A percentile compares a stretch with the other conserved stretches of the same genome.
These are phyloP conservation scores for Eumaeus atala DNA, from an alignment of 1,140 invertebrate species.

Conservation along the genomic window DNA sequence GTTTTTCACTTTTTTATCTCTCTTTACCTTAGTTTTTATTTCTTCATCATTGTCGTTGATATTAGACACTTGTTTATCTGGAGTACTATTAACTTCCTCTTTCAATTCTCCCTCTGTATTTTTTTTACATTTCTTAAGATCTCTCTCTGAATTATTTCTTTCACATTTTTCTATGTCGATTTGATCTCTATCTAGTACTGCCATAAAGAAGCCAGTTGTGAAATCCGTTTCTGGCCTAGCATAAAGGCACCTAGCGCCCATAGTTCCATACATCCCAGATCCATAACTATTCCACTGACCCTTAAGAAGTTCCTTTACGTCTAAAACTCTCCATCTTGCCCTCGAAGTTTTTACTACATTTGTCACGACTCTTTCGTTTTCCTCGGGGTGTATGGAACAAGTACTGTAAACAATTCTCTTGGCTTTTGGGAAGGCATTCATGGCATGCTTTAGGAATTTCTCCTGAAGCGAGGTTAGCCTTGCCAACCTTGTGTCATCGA, in stretches of 20 bases:
- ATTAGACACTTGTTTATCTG: background rate
- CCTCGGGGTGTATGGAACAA: constrained; percentile 91
- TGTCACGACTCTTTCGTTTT: constrained; percentile 93
- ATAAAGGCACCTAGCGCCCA: constrained; percentile 85
- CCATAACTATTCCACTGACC: constrained; percentile 82
- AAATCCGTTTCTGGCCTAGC: constrained; percentile 82
- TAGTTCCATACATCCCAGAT: constrained; percentile 76
- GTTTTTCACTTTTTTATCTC: constrained; percentile 17
- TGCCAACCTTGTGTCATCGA: constrained; percentile 74
- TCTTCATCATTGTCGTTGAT: constrained; percentile 11
- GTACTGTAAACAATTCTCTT: constrained; percentile 95
- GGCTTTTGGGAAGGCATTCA: constrained; percentile 86
- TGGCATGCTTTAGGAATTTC: constrained; percentile 88
- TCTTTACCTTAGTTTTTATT: constrained; percentile 16
- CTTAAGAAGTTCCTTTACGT: constrained; percentile 75
- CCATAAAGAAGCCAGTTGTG: constrained; percentile 96
- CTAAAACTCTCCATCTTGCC: constrained; percentile 78
- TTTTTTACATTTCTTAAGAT: constrained; percentile 24
- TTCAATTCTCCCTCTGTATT: constrained; percentile 11
- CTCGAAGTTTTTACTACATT: constrained; percentile 75
- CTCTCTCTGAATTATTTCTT: constrained; percentile 10
- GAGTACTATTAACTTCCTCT: background rate
- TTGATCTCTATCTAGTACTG: constrained; percentile 83
- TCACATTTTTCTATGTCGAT: constrained; percentile 41
- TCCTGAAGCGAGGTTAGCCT: constrained; percentile 89